A percentile compares a stretch with the other conserved stretches of the same genome.
These are phyloP conservation scores for Heliocidaris tuberculata DNA, from an alignment of 35 echinoderm and acorn worm species.

Conservation along the genomic window DNA sequence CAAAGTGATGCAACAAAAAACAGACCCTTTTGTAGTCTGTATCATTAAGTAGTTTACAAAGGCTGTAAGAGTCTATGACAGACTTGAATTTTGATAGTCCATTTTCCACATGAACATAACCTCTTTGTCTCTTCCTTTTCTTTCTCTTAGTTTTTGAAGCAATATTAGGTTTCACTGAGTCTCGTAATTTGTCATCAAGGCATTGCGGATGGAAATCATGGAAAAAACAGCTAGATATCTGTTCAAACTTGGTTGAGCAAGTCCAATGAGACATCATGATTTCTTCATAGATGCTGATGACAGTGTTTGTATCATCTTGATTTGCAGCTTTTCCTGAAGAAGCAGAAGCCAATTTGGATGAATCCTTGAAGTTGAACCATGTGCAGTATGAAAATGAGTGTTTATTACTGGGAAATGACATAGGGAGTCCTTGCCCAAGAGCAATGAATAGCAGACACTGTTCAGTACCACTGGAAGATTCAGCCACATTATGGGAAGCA, in stretches of 20 bases:
- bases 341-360: neutral
- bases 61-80: neutral
- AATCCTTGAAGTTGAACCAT: neutral
- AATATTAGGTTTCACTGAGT: neutral
- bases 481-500: neutral
- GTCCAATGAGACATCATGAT: neutral
- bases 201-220: neutral
- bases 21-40: neutral
- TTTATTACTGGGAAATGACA: neutral
- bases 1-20: neutral
- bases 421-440: neutral
- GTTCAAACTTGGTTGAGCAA: neutral
- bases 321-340: neutral
- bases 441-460: neutral
- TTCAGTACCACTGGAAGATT: neutral
- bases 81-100: neutral
- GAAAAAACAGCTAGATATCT: neutral
- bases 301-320: neutral
- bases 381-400: neutral
- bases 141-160: neutral
- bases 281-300: constrained; percentile 3
- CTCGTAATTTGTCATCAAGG: neutral
- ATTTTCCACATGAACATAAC: neutral
- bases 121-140: neutral
- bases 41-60: neutral